Percentiles rank a stretch among this genome's conserved stretches.
phyloP scores from a whole-genome alignment of 2,888 invertebrate genomes.

The Rhimphoctona megacephalus region DNA sequence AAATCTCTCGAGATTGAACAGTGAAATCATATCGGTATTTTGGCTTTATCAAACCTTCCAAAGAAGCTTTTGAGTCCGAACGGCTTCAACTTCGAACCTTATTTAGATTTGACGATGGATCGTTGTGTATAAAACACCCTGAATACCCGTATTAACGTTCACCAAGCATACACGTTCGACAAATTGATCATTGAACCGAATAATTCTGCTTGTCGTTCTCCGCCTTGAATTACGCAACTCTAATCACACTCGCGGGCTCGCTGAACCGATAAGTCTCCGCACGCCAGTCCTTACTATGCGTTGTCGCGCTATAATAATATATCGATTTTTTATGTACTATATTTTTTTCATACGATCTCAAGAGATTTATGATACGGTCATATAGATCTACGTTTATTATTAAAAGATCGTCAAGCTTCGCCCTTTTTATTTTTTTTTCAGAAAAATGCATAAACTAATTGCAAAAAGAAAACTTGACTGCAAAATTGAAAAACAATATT shows the following conservation, averaged over 20 bases:
- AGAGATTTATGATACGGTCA: conserved; percentile 13
- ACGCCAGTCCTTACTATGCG: conserved; percentile 57
- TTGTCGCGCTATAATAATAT: conserved; percentile 49
- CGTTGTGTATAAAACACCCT: background rate
- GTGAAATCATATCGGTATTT: background rate
- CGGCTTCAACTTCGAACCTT: conserved; percentile 10
- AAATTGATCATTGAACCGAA: conserved; percentile 81
- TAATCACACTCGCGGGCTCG: conserved; percentile 74
- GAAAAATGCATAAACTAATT: background rate
- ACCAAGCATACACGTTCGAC: conserved; percentile 72
- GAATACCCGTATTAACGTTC: conserved; percentile 58
- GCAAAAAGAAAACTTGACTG: background rate
- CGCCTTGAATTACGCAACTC: conserved; percentile 76
- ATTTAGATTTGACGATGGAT: conserved; percentile 8
- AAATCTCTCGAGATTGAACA: background rate
- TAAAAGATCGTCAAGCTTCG: background rate
- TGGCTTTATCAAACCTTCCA: background rate
- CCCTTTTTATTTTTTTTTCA: background rate
- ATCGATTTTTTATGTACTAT: conserved; percentile 46
- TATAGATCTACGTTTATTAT: conserved; percentile 2
- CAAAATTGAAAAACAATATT: background rate
- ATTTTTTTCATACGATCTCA: conserved; percentile 32
- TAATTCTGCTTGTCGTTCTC: conserved; percentile 77
- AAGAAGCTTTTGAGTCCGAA: background rate
- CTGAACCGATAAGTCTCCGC: conserved; percentile 78